Conservation (phyloP, 2,797 vertebrate genomes). For the Acanthopagrus latus region DNA sequence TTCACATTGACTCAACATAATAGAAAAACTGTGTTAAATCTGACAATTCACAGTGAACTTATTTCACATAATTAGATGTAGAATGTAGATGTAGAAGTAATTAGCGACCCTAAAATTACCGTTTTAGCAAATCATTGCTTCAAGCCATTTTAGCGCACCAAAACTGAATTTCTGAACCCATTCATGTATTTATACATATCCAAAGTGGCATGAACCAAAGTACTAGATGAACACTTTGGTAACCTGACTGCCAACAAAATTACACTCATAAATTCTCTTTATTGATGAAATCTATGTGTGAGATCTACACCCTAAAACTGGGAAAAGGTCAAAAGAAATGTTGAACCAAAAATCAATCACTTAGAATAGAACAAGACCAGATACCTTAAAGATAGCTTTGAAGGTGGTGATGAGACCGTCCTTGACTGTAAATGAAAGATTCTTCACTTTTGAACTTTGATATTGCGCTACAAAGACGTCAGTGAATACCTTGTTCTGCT, state of each 20-base stretch:
- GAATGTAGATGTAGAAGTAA: too few relatives aligned
- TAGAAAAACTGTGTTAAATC: too few relatives aligned
- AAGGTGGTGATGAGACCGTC: conserved; percentile 49
- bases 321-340: conserved; percentile 29
- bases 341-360: conserved; percentile 32
- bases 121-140: background rate
- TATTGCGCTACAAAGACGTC: conserved; percentile 49
- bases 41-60: too few relatives aligned
- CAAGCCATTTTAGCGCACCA: background rate
- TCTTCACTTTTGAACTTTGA: conserved; percentile 73
- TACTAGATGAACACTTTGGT: background rate
- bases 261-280: background rate
- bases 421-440: conserved; percentile 65
- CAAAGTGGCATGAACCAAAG: background rate
- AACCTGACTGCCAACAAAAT: background rate
- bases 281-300: background rate
- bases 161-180: background rate
- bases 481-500: conserved; percentile 62
- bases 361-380: conserved; percentile 44
- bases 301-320: background rate
- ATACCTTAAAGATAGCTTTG: conserved; percentile 39
- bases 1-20: too few relatives aligned
- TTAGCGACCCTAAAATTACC: too few relatives aligned
- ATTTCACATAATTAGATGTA: too few relatives aligned
- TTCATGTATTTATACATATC: background rate